Percentiles rank a stretch among this genome's conserved stretches.
Evolutionary conservation across 2,113 vertebrate genomes (phyloP).

Genomic region (Burhinus oedicnemus): DNA sequence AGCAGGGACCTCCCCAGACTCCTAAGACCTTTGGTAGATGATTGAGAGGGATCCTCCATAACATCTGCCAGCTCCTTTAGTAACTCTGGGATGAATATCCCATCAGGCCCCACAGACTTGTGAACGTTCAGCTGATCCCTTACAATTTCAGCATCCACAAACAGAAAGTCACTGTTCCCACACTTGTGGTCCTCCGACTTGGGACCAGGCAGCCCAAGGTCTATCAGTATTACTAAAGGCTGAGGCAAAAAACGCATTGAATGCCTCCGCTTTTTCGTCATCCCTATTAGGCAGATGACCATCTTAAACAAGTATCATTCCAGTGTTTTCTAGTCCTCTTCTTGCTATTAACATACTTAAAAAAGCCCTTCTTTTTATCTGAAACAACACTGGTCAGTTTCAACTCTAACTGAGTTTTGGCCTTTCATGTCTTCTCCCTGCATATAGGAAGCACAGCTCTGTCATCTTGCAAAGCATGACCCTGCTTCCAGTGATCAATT

Average conservation of each 20-base stretch:
- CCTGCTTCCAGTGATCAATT: not conserved
- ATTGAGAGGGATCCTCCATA: not conserved
- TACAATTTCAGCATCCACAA: not conserved
- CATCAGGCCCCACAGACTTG: not conserved
- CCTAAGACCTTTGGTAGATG: not conserved
- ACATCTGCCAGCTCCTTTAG: not conserved
- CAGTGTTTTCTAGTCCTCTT: not conserved
- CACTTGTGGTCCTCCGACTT: not conserved
- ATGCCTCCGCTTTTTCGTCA: not conserved
- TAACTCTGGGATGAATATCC: not conserved
- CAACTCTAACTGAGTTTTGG: not conserved
- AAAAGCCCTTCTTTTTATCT: not conserved
- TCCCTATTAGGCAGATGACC: not conserved
- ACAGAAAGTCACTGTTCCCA: not conserved
- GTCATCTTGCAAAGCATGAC: not conserved
- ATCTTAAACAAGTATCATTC: not conserved
- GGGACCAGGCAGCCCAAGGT: not conserved
- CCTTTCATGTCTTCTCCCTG: not conserved
- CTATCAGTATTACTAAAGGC: not conserved
- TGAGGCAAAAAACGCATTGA: not conserved
- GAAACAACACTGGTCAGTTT: not conserved
- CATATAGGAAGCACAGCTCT: rapidly evolving
- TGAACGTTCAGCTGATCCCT: not conserved
- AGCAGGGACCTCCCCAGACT: not conserved
- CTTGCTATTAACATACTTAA: not conserved